A percentile compares a stretch with the other conserved stretches of the same genome.
Evolutionary conservation across 2,797 vertebrate genomes (phyloP).

Genomic region (Hemibagrus guttatus): DNA sequence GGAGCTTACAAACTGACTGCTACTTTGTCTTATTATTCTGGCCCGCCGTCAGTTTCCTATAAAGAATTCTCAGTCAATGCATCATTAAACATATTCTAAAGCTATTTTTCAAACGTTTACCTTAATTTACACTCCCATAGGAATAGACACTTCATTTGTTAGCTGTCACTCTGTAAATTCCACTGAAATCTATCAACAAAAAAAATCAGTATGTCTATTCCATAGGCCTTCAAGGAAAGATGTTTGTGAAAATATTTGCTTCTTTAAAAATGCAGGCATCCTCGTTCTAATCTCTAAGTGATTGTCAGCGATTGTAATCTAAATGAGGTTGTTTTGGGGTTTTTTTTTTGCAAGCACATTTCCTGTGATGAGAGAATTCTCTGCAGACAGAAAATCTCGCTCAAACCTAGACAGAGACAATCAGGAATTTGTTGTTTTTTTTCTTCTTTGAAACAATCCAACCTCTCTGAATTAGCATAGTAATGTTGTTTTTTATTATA

Average conservation of each 20-base stretch:
- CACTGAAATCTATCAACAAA: not conserved
- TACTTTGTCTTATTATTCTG: slow-evolving; percentile 21
- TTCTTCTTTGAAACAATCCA: not conserved
- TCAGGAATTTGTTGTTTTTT: not conserved
- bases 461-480: not conserved
- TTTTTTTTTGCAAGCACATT: not conserved
- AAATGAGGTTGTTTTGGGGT: not conserved
- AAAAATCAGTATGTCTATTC: not conserved
- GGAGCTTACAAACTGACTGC: slow-evolving; percentile 18
- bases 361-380: not conserved
- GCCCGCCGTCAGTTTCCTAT: not conserved
- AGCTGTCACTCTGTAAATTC: not conserved
- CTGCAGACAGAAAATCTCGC: not conserved
- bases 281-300: not conserved
- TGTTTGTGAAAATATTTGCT: not conserved
- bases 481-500: not conserved
- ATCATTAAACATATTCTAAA: slow-evolving; percentile 10
- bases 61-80: slow-evolving; percentile 7
- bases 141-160: not conserved
- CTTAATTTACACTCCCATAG: not conserved
- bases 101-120: not conserved
- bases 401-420: not conserved
- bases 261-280: slow-evolving; percentile 3
- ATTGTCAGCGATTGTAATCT: not conserved
- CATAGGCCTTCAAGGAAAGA: no score